Evolutionary conservation across 1,140 invertebrate species (phyloP).

Genomic region (Bombus balteatus): DNA sequence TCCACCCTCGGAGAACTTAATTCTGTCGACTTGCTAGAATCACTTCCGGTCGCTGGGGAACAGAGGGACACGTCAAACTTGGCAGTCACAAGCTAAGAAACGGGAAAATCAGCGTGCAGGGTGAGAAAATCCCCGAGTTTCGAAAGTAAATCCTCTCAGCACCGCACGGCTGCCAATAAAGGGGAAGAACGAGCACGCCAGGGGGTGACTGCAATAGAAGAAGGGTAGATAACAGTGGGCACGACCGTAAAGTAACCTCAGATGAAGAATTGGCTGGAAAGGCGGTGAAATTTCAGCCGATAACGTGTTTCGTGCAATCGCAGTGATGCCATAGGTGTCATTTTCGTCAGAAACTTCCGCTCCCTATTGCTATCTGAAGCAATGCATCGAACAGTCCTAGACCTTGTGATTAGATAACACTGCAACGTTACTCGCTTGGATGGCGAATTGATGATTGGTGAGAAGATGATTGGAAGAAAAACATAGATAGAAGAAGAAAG

Average conservation of each 20-base stretch:
- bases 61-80: background rate
- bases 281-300: conserved; percentile 25
- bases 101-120: background rate
- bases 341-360: background rate
- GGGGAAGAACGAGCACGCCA: background rate
- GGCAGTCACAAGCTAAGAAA: no score
- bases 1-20: background rate
- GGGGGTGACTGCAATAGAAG: background rate
- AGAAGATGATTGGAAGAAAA: no score
- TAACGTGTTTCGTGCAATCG: conserved; percentile 5
- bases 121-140: background rate
- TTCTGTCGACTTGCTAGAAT: background rate
- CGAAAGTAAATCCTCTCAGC: background rate
- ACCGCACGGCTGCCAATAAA: conserved; percentile 3
- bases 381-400: background rate
- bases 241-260: conserved; percentile 2
- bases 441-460: background rate
- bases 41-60: background rate
- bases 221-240: background rate
- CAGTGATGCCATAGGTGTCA: background rate
- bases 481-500: no score
- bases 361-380: background rate
- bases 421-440: background rate
- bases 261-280: conserved; percentile 19
- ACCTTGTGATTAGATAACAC: background rate